Conservation (phyloP, 2,797 vertebrate species). For the Natrix natrix region DNA sequence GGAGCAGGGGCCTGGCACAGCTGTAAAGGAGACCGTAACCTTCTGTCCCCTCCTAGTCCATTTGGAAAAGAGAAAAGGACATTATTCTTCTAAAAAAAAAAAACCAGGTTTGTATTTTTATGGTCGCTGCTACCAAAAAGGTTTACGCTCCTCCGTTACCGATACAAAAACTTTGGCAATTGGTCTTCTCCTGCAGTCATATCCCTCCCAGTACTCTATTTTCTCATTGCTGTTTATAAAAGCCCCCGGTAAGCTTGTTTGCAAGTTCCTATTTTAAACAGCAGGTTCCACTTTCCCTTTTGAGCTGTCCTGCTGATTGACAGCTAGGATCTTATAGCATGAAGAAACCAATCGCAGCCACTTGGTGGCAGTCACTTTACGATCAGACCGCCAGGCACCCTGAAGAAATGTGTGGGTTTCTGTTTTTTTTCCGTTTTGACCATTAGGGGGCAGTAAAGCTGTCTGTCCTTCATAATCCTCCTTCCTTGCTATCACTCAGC, state of each 20-base stretch:
- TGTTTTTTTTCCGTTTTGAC: background rate
- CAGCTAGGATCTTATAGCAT: background rate
- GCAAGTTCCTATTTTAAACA: background rate
- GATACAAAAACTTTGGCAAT: background rate
- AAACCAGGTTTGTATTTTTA: background rate
- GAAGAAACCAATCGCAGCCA: background rate
- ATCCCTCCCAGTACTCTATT: background rate
- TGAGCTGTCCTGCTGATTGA: background rate
- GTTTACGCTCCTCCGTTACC: background rate
- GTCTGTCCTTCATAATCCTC: background rate
- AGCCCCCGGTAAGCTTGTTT: background rate
- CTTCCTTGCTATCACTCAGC: background rate
- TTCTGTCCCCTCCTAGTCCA: too few relatives aligned
- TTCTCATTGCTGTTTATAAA: background rate
- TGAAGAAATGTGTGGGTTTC: background rate
- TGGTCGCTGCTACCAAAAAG: background rate
- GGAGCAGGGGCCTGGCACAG: too few relatives aligned
- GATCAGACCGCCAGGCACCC: too few relatives aligned
- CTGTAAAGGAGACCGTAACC: too few relatives aligned
- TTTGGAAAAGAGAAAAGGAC: background rate
- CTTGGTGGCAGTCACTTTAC: background rate
- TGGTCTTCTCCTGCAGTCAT: background rate
- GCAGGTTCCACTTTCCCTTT: background rate
- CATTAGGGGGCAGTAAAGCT: slow-evolving; percentile 48
- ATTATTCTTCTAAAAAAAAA: background rate